Evolutionary conservation across 2,888 invertebrate species (phyloP), one percentile per base, ranked within the genome.

Genomic region (Anoplius nigerrimus): DNA sequence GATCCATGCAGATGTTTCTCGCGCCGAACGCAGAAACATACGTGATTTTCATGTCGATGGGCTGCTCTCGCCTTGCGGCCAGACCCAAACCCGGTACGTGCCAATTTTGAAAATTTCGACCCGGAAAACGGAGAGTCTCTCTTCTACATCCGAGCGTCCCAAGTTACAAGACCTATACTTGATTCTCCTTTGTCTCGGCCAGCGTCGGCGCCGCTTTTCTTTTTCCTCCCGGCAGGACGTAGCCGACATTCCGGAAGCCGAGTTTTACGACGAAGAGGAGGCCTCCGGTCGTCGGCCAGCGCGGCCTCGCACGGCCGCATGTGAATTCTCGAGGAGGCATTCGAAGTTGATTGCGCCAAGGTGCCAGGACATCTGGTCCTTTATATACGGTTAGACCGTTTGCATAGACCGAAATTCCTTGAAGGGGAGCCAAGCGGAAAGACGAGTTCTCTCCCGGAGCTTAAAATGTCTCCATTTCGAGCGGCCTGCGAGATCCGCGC

Each of bases 361-460:
- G 72, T 78, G 68, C 70, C 66, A 76, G 74, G 79, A 78, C 78
- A 78, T 79, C 78, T 78, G 78, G 71, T 76, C 74, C 78, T 78
- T 70, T 71, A 78, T 78, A 78, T 71, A 75, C 60, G 61, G 68
- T 20, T 16, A 34, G 74, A 70, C 66, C 71, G 69, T 76, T 77
- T 72, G 71, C 79, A 79, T 78, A 66, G 66, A 65, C 66, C 56
- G 76, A 69, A 74, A 74, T 78, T 78, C 70, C 71, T 76, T 64
- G 71, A 72, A 76, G 74, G 79, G 76, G 69, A 74, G 70, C 74
- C 70, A 67, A 69, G 63, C 66, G 60, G 79, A 57, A 66, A 68
- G 68, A 70, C 69, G 68, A 74, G 71, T 65, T 68, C 62, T 48
- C 58, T 56, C 63, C 56, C 8, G 42, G 18, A 69, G 74, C 76